Evolutionary conservation across 2,888 invertebrate species (phyloP).

Genomic region (Archips crataeganus): DNA sequence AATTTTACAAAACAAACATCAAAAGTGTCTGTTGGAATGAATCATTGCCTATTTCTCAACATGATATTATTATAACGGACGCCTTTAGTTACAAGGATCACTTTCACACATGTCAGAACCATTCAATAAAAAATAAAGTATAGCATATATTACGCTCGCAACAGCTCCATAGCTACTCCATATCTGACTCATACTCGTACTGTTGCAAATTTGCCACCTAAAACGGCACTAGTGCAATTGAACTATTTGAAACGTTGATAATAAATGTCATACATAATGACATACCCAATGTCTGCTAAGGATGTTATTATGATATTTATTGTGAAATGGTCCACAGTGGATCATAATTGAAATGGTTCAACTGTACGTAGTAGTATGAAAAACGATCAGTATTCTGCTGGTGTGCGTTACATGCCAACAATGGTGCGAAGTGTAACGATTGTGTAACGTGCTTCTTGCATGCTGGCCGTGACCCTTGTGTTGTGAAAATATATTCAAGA

Average conservation of each 20-base stretch:
- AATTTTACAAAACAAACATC: no score
- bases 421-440: conserved; percentile 40
- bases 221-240: background rate
- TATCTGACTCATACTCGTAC: background rate
- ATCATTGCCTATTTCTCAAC: no score
- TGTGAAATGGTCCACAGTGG: conserved; percentile 1
- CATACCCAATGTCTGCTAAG: background rate
- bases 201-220: background rate
- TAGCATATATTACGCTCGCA: background rate
- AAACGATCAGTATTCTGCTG: conserved; percentile 19
- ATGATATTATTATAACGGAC: no score
- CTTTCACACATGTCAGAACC: no score
- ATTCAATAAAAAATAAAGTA: no score
- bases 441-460: conserved; percentile 30
- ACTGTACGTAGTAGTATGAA: background rate
- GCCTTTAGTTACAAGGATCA: no score
- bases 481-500: conserved; percentile 31
- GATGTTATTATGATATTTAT: background rate
- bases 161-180: background rate
- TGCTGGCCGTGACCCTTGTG: conserved; percentile 31
- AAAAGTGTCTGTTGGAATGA: no score
- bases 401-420: conserved; percentile 28
- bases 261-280: background rate
- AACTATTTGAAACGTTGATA: background rate
- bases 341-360: background rate